These are phyloP conservation scores for Noctilio leporinus DNA, from an alignment of 2,113 vertebrate species.

Conservation along the genomic window DNA sequence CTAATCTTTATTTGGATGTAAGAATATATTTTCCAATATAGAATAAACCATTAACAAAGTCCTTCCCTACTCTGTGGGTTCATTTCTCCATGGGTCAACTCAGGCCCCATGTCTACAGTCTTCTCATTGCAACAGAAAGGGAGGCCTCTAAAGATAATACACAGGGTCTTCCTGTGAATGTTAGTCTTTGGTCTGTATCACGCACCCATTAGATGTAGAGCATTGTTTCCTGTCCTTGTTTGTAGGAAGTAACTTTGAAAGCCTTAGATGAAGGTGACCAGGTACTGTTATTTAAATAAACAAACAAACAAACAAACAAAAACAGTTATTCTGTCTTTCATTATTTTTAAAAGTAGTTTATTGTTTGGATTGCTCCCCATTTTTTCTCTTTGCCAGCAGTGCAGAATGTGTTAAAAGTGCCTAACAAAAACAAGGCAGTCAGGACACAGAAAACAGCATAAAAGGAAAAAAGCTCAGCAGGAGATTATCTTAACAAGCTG, in stretches of 20 bases:
- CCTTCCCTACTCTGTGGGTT: background rate
- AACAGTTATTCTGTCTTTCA: background rate
- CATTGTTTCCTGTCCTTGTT: background rate
- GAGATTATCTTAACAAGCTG: slow-evolving; percentile 75
- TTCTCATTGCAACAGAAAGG: background rate
- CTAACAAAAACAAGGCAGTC: slow-evolving; percentile 63
- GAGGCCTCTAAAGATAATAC: background rate
- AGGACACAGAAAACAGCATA: slow-evolving; percentile 39
- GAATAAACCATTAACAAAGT: background rate
- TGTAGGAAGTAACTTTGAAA: background rate
- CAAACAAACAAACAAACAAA: no score
- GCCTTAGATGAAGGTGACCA: background rate
- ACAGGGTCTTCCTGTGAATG: background rate
- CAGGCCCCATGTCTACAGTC: no score
- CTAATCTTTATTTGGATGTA: background rate
- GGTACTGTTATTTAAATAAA: background rate
- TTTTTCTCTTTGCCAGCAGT: slow-evolving; percentile 53
- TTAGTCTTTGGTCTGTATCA: background rate
- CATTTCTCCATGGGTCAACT: background rate
- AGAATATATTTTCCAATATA: background rate
- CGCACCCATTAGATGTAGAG: background rate
- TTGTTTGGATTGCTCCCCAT: slow-evolving; percentile 6
- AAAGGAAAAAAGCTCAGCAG: slow-evolving; percentile 55
- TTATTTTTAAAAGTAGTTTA: slow-evolving; percentile 13
- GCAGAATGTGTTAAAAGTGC: slow-evolving; percentile 54